These are phyloP conservation scores for Himalopsyche anomala DNA, from an alignment of 2,888 invertebrate genomes.

Conservation along the genomic window DNA sequence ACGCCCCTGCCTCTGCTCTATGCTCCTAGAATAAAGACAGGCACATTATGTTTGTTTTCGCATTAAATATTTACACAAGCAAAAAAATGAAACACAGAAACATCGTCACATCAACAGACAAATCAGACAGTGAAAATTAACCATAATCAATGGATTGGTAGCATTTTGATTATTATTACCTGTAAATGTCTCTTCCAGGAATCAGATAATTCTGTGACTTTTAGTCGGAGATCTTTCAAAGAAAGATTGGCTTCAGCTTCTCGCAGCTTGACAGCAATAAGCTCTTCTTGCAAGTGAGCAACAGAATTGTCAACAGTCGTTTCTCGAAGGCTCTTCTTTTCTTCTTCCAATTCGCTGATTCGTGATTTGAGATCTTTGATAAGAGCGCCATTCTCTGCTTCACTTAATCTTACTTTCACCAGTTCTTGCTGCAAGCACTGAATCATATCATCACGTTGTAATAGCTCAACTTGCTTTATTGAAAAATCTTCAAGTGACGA, in stretches of 20 bases:
- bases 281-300: slow-evolving; percentile 96
- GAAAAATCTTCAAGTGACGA: slow-evolving; percentile 52
- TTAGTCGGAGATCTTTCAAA: slow-evolving; percentile 94
- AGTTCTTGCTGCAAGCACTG: slow-evolving; percentile 95
- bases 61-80: too few relatives aligned
- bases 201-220: slow-evolving; percentile 90
- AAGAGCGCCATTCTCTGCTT: slow-evolving; percentile 93
- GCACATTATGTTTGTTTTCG: too few relatives aligned
- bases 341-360: slow-evolving; percentile 94
- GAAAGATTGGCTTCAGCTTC: slow-evolving; percentile 98
- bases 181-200: slow-evolving; percentile 92
- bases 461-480: neutral
- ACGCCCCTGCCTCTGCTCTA: slow-evolving; percentile 81
- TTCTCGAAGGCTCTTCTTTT: slow-evolving; percentile 94
- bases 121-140: too few relatives aligned
- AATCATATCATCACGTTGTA: slow-evolving; percentile 82
- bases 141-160: too few relatives aligned
- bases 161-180: too few relatives aligned
- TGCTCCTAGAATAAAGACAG: slow-evolving; percentile 76
- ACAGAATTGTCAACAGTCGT: slow-evolving; percentile 96
- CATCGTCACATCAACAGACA: too few relatives aligned
- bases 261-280: slow-evolving; percentile 97
- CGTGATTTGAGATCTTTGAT: slow-evolving; percentile 91
- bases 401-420: slow-evolving; percentile 92
- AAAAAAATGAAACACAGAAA: too few relatives aligned